Evolutionary conservation across 2,113 vertebrate genomes (phyloP).

Genomic region (Orycteropus afer): DNA sequence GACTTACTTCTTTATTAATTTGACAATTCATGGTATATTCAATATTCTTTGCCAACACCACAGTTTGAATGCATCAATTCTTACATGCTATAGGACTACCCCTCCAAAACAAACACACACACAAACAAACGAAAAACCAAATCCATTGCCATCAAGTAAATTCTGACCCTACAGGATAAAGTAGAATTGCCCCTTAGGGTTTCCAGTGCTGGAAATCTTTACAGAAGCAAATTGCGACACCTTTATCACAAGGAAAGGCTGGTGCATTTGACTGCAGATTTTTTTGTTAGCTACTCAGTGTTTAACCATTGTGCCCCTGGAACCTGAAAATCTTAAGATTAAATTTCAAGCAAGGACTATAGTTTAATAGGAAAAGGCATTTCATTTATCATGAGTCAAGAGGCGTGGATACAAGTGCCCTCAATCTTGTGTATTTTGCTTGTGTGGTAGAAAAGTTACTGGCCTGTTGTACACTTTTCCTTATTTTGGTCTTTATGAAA

Average conservation of each 20-base stretch:
- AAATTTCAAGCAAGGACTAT: background rate
- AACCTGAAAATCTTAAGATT: conserved; percentile 10
- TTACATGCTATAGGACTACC: too few relatives aligned
- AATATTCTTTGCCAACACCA: too few relatives aligned
- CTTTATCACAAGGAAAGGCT: background rate
- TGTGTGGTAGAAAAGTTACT: background rate
- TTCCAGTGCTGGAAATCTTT: background rate
- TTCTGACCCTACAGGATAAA: background rate
- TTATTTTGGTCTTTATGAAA: background rate
- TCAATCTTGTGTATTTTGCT: background rate
- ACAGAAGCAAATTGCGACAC: background rate
- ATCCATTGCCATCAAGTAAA: background rate
- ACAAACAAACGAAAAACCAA: too few relatives aligned
- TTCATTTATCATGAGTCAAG: background rate
- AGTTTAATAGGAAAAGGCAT: conserved; percentile 15
- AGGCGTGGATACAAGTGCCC: background rate
- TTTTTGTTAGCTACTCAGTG: background rate
- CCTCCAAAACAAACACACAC: background rate
- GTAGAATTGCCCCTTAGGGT: background rate
- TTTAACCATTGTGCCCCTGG: background rate
- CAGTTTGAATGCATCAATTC: too few relatives aligned
- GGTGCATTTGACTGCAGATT: too few relatives aligned
- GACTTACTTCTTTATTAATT: too few relatives aligned
- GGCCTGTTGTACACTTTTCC: background rate
- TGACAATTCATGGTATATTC: too few relatives aligned